phyloP scores from a whole-genome alignment of 2,113 vertebrate genomes.

The Vireo altiloquus region DNA sequence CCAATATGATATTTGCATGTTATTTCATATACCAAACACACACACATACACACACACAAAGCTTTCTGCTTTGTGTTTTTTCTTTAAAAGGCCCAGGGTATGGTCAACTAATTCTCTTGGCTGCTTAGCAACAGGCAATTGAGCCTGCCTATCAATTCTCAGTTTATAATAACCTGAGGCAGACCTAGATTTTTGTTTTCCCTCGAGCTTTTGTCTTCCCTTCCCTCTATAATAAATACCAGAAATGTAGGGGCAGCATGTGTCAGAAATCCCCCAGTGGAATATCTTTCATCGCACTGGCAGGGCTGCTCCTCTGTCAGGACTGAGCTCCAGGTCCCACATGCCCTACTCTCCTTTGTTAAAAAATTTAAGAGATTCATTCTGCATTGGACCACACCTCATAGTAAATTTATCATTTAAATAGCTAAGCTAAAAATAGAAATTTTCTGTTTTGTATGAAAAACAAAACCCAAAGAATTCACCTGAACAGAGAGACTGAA shows the following conservation, averaged over 20 bases:
- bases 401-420: neutral
- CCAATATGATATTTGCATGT: neutral
- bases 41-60: neutral
- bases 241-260: constrained; percentile 29
- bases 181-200: constrained; percentile 67
- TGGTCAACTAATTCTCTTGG: constrained; percentile 46
- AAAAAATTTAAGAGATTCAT: neutral
- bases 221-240: constrained; percentile 56
- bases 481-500: neutral
- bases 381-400: neutral
- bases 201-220: constrained; percentile 47
- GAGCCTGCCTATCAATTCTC: constrained; percentile 61
- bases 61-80: neutral
- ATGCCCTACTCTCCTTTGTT: neutral
- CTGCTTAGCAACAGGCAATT: constrained; percentile 68
- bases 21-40: neutral
- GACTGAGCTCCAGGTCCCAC: neutral
- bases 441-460: neutral
- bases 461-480: neutral
- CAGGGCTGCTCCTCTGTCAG: neutral
- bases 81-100: neutral
- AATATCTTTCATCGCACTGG: neutral
- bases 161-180: constrained; percentile 67
- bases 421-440: neutral
- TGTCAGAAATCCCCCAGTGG: constrained; percentile 25